Evolutionary conservation across 2,888 invertebrate genomes (phyloP).

Genomic region (Amitus sp.): DNA sequence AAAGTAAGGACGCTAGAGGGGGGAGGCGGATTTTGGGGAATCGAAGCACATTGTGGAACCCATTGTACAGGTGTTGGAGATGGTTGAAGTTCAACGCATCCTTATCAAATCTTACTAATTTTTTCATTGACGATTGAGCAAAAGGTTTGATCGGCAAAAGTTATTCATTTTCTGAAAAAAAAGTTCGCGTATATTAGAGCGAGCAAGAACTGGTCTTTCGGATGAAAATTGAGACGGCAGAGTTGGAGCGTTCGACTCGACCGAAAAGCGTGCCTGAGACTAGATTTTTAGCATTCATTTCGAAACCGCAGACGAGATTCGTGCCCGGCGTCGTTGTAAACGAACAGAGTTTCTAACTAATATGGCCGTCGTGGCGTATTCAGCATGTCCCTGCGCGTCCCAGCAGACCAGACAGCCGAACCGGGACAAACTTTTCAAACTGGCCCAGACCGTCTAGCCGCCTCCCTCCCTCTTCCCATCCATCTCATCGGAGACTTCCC

Average conservation of each 20-base stretch:
- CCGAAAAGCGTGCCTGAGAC: conserved; percentile 20
- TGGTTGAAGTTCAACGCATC: too few relatives aligned
- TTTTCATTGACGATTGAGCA: too few relatives aligned
- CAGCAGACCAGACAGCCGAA: conserved; percentile 53
- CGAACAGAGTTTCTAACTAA: conserved; percentile 54
- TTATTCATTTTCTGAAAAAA: not conserved
- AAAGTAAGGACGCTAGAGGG: conserved; percentile 20
- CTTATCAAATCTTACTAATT: too few relatives aligned
- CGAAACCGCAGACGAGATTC: conserved; percentile 19
- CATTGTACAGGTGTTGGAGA: too few relatives aligned
- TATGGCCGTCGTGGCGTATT: conserved; percentile 52
- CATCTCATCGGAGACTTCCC: conserved; percentile 39
- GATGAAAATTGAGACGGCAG: too few relatives aligned
- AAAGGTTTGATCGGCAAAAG: too few relatives aligned
- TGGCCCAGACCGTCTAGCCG: conserved; percentile 63
- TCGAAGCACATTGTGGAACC: too few relatives aligned
- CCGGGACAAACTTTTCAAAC: conserved; percentile 64
- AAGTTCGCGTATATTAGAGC: too few relatives aligned
- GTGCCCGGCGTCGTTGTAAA: conserved; percentile 44
- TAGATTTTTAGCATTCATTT: conserved; percentile 38
- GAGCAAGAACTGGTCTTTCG: too few relatives aligned
- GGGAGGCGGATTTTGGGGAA: too few relatives aligned
- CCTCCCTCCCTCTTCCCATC: too few relatives aligned
- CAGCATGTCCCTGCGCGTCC: conserved; percentile 45
- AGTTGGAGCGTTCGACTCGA: too few relatives aligned